Conservation (phyloP, 2,797 vertebrate genomes). For the Anabacerthia variegaticeps region DNA sequence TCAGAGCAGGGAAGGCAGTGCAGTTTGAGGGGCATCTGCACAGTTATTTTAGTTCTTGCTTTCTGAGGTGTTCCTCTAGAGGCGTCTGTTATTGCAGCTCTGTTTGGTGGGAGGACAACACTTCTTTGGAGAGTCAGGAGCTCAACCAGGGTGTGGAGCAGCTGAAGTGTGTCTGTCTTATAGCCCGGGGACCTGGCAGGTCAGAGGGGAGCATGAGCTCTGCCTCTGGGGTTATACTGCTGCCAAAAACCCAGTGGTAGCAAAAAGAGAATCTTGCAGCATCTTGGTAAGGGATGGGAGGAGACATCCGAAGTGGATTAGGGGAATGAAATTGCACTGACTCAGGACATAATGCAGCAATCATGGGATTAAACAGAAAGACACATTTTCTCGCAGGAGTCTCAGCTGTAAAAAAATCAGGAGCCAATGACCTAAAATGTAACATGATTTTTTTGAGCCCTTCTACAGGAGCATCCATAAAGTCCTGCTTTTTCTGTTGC, state of each 20-base stretch:
- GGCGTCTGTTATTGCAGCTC: not conserved
- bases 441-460: not conserved
- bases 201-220: not conserved
- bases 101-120: not conserved
- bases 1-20: not conserved
- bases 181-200: not conserved
- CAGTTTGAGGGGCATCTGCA: not conserved
- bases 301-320: not conserved
- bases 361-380: not conserved
- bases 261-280: not conserved
- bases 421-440: not conserved
- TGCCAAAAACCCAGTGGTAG: not conserved
- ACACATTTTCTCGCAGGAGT: not conserved
- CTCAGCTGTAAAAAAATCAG: not conserved
- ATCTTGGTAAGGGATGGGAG: not conserved
- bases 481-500: not conserved
- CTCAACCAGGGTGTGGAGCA: not conserved
- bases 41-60: not conserved
- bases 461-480: not conserved
- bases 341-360: not conserved
- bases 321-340: not conserved
- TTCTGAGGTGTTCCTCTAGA: not conserved
- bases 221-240: not conserved
- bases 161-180: not conserved
- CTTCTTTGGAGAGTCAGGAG: not conserved